Evolutionary conservation across 2,113 vertebrate genomes (phyloP), one percentile per base, ranked within the genome.

Genomic region (Melanocharis versteri): DNA sequence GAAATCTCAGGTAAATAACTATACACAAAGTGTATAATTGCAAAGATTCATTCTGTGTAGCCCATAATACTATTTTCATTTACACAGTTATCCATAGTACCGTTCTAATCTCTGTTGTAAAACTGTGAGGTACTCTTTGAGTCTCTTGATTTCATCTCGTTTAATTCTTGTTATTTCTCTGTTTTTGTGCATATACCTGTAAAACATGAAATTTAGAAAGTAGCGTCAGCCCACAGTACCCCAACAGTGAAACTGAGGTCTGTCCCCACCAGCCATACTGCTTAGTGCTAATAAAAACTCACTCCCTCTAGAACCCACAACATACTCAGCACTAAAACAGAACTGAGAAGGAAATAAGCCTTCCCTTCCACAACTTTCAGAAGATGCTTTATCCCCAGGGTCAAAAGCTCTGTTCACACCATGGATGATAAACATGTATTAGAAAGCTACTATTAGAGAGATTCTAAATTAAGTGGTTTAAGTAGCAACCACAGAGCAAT

Each of bases 111-210:
- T 98, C 96, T 99, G 99, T 33, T 99, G 99, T 90, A 99, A 98
- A 92, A 99, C 97, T 1, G 98, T 99, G 94, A 99, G 98, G 96
- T 99, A 99, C 92, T 99, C 99, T 95, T 99, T 99, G 51, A 99
- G 98, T 95, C 99, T 98, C 95, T 99, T 98, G 98, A 99, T 99
- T 97, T 99, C 99, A 97, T 99, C 99, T 42, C 99, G 98, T 96
- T 99, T 99, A 97, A 99, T 98, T 97, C 99, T 98, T 89, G 99
- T 99, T 97, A 99, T 98, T 96, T 99, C 99, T 96, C 99, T 98
- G 98, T 99, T 99, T 98, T 98, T 99, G 97, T 99, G 99, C 99
- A 99, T 99, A 92, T 99, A 99, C 87, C 99, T 99, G 83, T 80
- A 51, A 97, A 87, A 95, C 61, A 94, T 16, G 48, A 95, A 96